A percentile compares a stretch with the other conserved stretches of the same genome.
Evolutionary conservation across 2,113 vertebrate genomes (phyloP).

Genomic region (Psettodes erumei): DNA sequence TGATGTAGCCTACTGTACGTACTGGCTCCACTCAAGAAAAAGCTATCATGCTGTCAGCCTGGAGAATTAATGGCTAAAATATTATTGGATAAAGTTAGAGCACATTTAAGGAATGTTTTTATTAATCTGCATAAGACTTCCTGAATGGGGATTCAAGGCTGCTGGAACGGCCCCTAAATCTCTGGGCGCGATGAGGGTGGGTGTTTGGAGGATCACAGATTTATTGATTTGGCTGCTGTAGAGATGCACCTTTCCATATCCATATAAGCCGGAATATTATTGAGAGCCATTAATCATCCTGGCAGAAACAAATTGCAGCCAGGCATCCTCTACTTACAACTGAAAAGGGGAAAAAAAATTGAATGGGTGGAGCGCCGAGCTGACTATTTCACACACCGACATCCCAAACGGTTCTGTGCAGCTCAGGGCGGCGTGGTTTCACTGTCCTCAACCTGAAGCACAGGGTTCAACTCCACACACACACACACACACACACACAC

Average conservation of each 20-base stretch:
- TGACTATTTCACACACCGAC: constrained; percentile 46
- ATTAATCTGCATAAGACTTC: constrained; percentile 77
- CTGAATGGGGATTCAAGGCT: constrained; percentile 57
- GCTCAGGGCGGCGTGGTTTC: not conserved
- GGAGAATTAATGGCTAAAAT: constrained; percentile 36
- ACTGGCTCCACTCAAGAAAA: not conserved
- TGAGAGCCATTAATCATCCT: constrained; percentile 82
- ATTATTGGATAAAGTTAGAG: constrained; percentile 57
- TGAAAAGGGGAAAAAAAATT: constrained; percentile 47
- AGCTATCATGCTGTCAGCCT: constrained; percentile 18
- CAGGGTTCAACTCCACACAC: no score
- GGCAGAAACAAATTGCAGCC: constrained; percentile 81
- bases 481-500: no score
- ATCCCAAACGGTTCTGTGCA: constrained; percentile 34
- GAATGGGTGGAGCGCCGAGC: constrained; percentile 8
- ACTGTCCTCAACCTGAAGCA: constrained; percentile 16
- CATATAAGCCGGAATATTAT: constrained; percentile 82
- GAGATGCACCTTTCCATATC: constrained; percentile 82
- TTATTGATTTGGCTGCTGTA: constrained; percentile 81
- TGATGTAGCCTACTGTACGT: no score
- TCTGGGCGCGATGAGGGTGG: constrained; percentile 48
- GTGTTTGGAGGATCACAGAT: constrained; percentile 77
- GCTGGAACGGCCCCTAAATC: constrained; percentile 73
- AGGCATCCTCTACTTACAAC: constrained; percentile 76
- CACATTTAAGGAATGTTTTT: constrained; percentile 62